Percentiles rank a stretch among this genome's conserved stretches.
These are phyloP conservation scores for Cyrtodaria siliqua DNA, from an alignment of 2,888 invertebrate genomes.

Conservation along the genomic window DNA sequence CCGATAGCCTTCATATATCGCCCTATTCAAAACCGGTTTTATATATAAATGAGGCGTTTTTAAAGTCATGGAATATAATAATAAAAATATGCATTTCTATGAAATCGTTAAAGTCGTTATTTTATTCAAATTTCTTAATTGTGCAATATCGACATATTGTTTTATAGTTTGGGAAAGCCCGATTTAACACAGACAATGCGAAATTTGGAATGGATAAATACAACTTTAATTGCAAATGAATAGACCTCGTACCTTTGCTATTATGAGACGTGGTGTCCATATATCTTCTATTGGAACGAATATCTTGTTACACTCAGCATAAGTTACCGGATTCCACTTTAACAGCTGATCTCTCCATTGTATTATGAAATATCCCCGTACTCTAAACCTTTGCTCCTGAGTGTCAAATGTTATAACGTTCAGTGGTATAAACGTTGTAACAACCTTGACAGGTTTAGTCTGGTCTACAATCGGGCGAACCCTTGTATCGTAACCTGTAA, in stretches of 20 bases:
- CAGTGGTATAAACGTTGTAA: conserved; percentile 2
- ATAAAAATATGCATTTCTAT: no score
- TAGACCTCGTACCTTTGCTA: conserved; percentile 22
- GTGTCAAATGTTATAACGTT: conserved; percentile 34
- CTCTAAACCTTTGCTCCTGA: conserved; percentile 23
- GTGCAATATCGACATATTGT: no score
- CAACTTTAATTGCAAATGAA: no score
- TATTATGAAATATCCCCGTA: conserved; percentile 28
- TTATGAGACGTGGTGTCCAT: conserved; percentile 28
- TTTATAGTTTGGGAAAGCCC: no score
- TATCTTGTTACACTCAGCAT: conserved; percentile 3
- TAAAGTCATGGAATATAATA: no score
- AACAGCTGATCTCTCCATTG: conserved; percentile 30
- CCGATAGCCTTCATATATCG: no score
- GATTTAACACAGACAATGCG: no score
- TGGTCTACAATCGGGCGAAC: conserved; percentile 17
- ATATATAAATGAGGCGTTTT: no score
- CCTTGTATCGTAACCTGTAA: conserved; percentile 1
- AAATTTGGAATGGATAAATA: no score
- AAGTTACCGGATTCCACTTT: conserved; percentile 13
- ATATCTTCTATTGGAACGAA: conserved; percentile 15
- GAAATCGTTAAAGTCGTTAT: no score
- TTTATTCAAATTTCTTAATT: no score
- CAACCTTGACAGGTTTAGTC: not conserved
- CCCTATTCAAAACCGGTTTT: no score